A percentile compares a stretch with the other conserved stretches of the same genome.
Evolutionary conservation across 2,797 vertebrate genomes (phyloP).

Genomic region (Molothrus aeneus): DNA sequence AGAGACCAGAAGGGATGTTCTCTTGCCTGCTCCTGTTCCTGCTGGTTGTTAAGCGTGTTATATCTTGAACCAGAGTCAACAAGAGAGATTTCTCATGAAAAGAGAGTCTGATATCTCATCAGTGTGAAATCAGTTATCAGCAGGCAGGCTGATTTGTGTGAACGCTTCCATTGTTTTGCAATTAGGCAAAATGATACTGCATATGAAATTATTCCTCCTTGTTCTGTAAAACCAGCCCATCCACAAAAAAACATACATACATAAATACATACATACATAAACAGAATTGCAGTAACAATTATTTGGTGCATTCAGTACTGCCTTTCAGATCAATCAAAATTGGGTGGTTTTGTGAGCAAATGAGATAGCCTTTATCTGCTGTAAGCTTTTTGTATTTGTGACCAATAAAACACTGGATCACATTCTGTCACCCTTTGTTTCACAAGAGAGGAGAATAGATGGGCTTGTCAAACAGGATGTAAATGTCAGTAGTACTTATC

Average conservation of each 20-base stretch:
- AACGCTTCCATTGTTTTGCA: not conserved
- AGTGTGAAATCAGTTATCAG: not conserved
- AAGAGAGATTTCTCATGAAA: not conserved
- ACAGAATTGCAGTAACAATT: not conserved
- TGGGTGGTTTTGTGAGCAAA: not conserved
- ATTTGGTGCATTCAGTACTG: not conserved
- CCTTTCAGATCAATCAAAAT: not conserved
- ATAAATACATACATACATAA: not conserved
- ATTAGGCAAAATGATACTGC: not conserved
- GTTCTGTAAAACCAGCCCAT: not conserved
- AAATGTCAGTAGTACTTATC: not conserved
- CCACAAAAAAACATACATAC: not conserved
- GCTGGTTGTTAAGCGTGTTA: not conserved
- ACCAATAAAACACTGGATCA: not conserved
- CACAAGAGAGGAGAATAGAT: not conserved
- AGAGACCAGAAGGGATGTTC: not conserved
- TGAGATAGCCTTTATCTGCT: not conserved
- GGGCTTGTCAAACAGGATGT: not conserved
- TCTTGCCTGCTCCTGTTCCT: not conserved
- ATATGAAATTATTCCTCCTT: not conserved
- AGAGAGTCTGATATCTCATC: not conserved
- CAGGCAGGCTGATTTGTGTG: not conserved
- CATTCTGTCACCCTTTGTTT: not conserved
- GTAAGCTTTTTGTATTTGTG: not conserved
- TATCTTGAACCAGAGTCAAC: not conserved